These are phyloP conservation scores for Hyles lineata DNA, from an alignment of 2,888 invertebrate genomes.

Conservation along the genomic window DNA sequence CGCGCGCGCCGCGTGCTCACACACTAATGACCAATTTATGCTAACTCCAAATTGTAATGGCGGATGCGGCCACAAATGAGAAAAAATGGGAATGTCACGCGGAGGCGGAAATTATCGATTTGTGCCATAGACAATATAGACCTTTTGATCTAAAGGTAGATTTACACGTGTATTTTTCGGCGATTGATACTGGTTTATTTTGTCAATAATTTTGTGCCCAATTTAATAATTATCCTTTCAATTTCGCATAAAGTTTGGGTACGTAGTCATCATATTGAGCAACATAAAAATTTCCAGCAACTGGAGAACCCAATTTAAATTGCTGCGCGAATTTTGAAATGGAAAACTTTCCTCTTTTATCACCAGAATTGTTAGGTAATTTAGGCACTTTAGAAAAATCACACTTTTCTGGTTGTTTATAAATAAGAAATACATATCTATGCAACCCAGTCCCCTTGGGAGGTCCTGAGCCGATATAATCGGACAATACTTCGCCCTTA, in stretches of 20 bases:
- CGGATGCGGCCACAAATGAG: slow-evolving; percentile 61
- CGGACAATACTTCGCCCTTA: slow-evolving; percentile 87
- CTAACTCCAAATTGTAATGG: slow-evolving; percentile 82
- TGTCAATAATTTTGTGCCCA: neutral
- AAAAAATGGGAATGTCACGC: slow-evolving; percentile 82
- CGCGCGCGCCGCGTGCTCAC: slow-evolving; percentile 64
- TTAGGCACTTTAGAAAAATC: slow-evolving; percentile 71
- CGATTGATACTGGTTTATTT: slow-evolving; percentile 45
- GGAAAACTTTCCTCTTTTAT: slow-evolving; percentile 84
- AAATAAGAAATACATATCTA: slow-evolving; percentile 89
- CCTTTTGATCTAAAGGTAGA: slow-evolving; percentile 47
- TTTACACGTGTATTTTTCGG: slow-evolving; percentile 40
- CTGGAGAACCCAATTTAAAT: slow-evolving; percentile 83
- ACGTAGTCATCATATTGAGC: slow-evolving; percentile 87
- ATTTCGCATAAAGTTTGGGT: slow-evolving; percentile 72
- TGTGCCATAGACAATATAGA: slow-evolving; percentile 68
- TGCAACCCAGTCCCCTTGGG: slow-evolving; percentile 89
- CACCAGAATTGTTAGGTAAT: slow-evolving; percentile 76
- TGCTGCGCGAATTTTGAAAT: slow-evolving; percentile 84
- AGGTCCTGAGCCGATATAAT: slow-evolving; percentile 88
- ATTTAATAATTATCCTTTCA: slow-evolving; percentile 62
- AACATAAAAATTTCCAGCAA: slow-evolving; percentile 86
- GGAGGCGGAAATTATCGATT: slow-evolving; percentile 82
- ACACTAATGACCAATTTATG: slow-evolving; percentile 81
- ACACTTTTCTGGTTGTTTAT: slow-evolving; percentile 84